Percentiles rank a stretch among this genome's conserved stretches.
Evolutionary conservation across 2,113 vertebrate genomes (phyloP).

Genomic region (Bambusicola thoracicus): DNA sequence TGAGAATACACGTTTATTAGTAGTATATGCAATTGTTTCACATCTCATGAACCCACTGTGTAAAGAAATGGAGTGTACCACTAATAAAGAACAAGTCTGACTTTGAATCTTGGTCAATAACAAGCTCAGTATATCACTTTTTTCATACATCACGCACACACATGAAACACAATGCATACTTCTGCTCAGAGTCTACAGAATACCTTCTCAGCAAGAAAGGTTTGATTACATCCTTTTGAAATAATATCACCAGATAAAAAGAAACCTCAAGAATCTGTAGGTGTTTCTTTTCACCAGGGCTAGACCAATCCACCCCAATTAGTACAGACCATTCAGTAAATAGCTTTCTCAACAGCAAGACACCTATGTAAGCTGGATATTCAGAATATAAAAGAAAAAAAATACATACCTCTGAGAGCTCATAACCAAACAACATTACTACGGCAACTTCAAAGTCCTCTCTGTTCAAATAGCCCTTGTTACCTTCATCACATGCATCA

Average conservation of each 20-base stretch:
- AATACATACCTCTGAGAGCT: constrained; percentile 76
- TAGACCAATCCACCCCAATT: neutral
- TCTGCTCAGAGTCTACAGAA: neutral
- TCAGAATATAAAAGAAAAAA: neutral
- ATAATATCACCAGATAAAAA: neutral
- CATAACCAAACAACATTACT: constrained; percentile 79
- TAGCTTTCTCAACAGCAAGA: neutral
- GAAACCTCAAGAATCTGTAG: neutral
- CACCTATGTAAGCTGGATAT: neutral
- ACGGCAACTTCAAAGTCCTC: constrained; percentile 79
- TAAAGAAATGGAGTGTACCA: neutral
- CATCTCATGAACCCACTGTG: neutral
- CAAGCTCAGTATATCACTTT: neutral
- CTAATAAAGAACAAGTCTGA: neutral
- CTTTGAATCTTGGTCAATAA: neutral
- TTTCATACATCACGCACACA: neutral
- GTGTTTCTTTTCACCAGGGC: neutral
- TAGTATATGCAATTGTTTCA: neutral
- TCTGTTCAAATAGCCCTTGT: constrained; percentile 76
- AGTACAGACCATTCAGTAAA: neutral
- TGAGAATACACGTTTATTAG: neutral
- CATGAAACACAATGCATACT: neutral
- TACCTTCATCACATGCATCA: constrained; percentile 65
- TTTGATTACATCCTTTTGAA: neutral
- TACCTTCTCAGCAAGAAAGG: neutral